Base-by-base conservation (phyloP, 2,113 vertebrate species). In the Opisthocomus hoazin region DNA sequence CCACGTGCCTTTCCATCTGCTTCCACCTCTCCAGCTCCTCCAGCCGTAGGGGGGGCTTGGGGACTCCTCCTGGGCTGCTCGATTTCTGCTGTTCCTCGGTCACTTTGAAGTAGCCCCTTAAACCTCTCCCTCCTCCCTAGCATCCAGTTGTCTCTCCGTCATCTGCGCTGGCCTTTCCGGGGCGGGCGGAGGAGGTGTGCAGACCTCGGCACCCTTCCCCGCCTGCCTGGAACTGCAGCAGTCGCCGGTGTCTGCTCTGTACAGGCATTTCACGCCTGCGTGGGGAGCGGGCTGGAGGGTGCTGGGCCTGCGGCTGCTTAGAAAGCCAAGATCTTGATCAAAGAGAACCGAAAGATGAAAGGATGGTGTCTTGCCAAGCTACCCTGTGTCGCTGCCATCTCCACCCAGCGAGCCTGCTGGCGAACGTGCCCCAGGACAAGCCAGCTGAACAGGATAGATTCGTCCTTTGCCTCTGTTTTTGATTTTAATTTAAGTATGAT, bases 191-290 rank as follows among this genome's bases (percentile, higher is more conserved):
- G 64, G n/a, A 57, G 77, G 9, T 15, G 43, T 30, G 15, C 64
- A 30, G 15, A 26, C 57, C 66, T 68, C 50, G 2, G 36, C 1
- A 4, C 54, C 85, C 65, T 34, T 58, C 32, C 66, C 41, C 5
- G 0, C 17, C 14, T 16, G 0, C 29, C 46, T 68, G 66, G 61
- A 43, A 23, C 64, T 26, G 19, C 3, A 37, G 2, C 3, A 2
- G 39, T 7, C 0, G 1, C n/a, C 2, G 0, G 15, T 14, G 48
- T 48, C 76, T 56, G 91, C 81, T 50, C 65, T 3, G 17, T 8
- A 0, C 15, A 4, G 65, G 5, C 45, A 0, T 41, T 48, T 83
- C 56, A 10, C 43, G 27, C 27, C 79, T 5, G 37, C 4, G 26
- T 8, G 58, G 24, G 22, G 80, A 27, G 74, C 3, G 13, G 48